Evolutionary conservation across 2,797 vertebrate species (phyloP), one percentile per base, ranked within the genome.

Genomic region (Oceanodroma leucorhoa): DNA sequence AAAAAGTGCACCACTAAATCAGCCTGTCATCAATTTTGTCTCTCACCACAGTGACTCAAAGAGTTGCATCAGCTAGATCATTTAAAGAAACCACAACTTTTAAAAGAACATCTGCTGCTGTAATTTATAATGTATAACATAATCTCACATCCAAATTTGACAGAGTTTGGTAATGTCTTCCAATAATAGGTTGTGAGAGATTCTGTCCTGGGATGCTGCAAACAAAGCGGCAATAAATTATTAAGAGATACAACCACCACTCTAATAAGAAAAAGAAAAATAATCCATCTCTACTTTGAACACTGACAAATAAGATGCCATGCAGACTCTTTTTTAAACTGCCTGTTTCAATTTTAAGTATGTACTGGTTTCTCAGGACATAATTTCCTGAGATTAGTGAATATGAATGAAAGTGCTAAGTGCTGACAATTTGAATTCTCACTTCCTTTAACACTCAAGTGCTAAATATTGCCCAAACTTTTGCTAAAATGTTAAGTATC

Each of bases 401-500:
- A 96, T 96, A 97, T 96, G 96, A 97, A 97, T 96, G 94, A 96
- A 97, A 95, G 95, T 95, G 96, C 95, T 97, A 97, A 97, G 94
- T 97, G 96, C 96, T 97, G 96, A 97, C 97, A 97, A 97, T 97
- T 96, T 96, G 96, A 97, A 97, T 97, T 97, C 96, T 96, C 96
- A 96, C 96, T 96, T 97, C 95, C 91, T 91, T 95, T 96, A 96
- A 96, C 96, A 97, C 96, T 97, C 95, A 96, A 96, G 95, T 95
- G 95, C 95, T 97, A 97, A 97, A 97, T 97, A 97, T 97, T 97
- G 95, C 95, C 93, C 97, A 97, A 97, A 97, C 87, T 95, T 97
- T 96, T 95, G 93, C 94, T 96, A 96, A 97, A 97, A 97, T 96
- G 96, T 95, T 97, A 94, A 96, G 91, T 88, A 95, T 93, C 95